phyloP scores from a whole-genome alignment of 2,797 vertebrate species.

The Atherinosoma microstoma region DNA sequence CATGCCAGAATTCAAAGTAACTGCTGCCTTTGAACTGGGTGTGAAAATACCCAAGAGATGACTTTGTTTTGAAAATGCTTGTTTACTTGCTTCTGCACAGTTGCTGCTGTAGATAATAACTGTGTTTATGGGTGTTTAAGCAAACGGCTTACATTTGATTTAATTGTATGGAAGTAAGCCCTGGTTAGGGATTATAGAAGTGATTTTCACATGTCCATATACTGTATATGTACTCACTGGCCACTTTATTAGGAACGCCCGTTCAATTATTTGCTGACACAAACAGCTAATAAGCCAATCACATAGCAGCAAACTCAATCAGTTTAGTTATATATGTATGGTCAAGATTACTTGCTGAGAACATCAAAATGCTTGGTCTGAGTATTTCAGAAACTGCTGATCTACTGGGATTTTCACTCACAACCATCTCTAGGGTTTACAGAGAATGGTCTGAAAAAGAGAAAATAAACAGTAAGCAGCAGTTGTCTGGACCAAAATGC shows the following conservation, averaged over 20 bases:
- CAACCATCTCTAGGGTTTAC: not conserved
- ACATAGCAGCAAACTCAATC: too few species aligned
- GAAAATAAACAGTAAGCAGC: too few species aligned
- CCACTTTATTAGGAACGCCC: not conserved
- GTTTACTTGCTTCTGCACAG: conserved; percentile 17
- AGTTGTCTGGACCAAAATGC: not conserved
- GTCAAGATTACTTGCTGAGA: not conserved
- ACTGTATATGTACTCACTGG: not conserved
- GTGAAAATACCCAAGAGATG: conserved; percentile 51
- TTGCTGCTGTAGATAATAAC: conserved; percentile 5
- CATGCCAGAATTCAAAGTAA: conserved; percentile 21
- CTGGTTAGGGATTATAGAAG: not conserved
- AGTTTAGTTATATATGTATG: not conserved
- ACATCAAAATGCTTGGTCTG: not conserved
- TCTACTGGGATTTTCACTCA: too few species aligned
- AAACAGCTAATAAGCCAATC: too few species aligned
- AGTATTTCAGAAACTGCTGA: too few species aligned
- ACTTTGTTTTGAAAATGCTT: conserved; percentile 24
- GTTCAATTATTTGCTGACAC: not conserved
- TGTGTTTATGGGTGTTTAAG: not conserved
- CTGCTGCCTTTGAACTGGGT: conserved; percentile 29
- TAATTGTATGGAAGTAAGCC: not conserved
- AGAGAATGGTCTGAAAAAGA: not conserved
- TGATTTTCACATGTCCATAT: conserved; percentile 6
- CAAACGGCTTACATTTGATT: not conserved